Conservation (phyloP, 2,888 invertebrate species). For the Isoperla grammatica region DNA sequence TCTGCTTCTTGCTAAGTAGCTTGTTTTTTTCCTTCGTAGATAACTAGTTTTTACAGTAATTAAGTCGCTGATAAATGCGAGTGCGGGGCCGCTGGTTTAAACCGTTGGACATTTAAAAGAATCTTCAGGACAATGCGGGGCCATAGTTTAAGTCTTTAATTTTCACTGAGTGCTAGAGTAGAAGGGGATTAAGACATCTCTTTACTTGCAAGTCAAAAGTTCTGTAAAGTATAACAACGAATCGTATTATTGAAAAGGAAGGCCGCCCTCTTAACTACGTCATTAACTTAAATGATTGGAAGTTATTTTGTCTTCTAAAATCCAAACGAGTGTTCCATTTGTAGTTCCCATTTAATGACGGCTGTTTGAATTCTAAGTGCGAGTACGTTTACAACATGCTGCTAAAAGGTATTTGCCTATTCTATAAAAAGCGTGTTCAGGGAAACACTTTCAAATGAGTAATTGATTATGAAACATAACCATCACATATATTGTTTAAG, state of each 20-base stretch:
- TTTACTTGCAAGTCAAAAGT: background rate
- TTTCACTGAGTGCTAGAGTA: slow-evolving; percentile 12
- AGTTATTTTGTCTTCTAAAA: slow-evolving; percentile 7
- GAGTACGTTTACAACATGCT: too few relatives aligned
- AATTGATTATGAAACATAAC: too few relatives aligned
- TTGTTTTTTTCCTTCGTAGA: slow-evolving; percentile 20
- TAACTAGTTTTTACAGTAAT: slow-evolving; percentile 29
- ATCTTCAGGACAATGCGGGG: slow-evolving; percentile 10
- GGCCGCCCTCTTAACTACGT: background rate
- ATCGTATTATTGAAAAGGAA: slow-evolving; percentile 16
- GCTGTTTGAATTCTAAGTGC: too few relatives aligned
- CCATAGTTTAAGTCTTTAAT: slow-evolving; percentile 14
- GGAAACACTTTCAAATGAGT: too few relatives aligned
- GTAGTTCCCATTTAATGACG: slow-evolving; percentile 2
- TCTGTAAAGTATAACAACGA: background rate
- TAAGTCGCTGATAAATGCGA: slow-evolving; percentile 27
- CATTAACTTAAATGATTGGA: slow-evolving; percentile 11
- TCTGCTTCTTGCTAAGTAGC: slow-evolving; percentile 4
- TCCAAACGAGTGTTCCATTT: slow-evolving; percentile 2
- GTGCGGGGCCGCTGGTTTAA: slow-evolving; percentile 4
- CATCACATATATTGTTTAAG: too few relatives aligned
- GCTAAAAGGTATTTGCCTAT: too few relatives aligned
- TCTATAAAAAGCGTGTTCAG: too few relatives aligned
- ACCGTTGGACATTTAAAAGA: slow-evolving; percentile 15
- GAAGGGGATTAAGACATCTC: background rate